A percentile compares a stretch with the other conserved stretches of the same genome.
phyloP scores from a whole-genome alignment of 2,113 vertebrate genomes.

The Myotis yumanensis region DNA sequence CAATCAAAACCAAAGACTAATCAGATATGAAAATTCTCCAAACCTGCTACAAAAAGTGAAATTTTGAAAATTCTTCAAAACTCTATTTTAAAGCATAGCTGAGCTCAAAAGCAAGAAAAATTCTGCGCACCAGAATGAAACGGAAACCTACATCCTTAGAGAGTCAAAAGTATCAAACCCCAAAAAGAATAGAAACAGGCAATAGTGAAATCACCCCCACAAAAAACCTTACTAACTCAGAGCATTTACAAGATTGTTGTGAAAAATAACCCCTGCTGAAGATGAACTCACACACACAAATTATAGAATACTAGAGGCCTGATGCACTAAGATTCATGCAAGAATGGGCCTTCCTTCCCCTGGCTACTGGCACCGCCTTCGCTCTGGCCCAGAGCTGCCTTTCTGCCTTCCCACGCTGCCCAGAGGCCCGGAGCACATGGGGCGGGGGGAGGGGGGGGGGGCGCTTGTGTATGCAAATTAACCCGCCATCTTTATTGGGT shows the following conservation, averaged over 20 bases:
- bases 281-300: not conserved
- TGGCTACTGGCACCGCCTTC: no score
- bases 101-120: constrained; percentile 43
- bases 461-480: no score
- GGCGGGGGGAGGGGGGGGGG: no score
- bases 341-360: no score
- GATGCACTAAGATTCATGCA: no score
- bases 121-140: constrained; percentile 26
- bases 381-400: no score
- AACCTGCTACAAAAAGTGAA: constrained; percentile 2
- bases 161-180: not conserved
- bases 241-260: not conserved
- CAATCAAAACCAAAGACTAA: constrained; percentile 49
- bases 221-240: not conserved
- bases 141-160: not conserved
- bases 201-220: not conserved
- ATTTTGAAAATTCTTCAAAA: not conserved
- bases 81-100: constrained; percentile 29
- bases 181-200: not conserved
- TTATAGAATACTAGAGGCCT: not conserved
- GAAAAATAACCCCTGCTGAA: not conserved
- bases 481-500: no score
- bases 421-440: no score
- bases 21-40: constrained; percentile 21
- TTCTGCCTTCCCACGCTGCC: no score